A percentile compares a stretch with the other conserved stretches of the same genome.
These are phyloP conservation scores for Cebidichthys violaceus DNA, from an alignment of 2,113 vertebrate genomes.

Conservation along the genomic window DNA sequence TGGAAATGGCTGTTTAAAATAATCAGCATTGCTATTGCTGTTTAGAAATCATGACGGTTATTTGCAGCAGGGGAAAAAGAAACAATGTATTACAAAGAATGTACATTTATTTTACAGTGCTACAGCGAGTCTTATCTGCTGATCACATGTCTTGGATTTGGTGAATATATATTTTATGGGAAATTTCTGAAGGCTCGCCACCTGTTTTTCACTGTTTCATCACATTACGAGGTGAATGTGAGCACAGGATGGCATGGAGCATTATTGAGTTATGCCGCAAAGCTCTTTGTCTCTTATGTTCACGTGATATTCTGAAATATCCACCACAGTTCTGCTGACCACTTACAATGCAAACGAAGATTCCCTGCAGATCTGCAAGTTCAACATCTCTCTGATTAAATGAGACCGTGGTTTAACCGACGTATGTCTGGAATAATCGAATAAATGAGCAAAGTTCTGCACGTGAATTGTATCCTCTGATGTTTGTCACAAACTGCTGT, in stretches of 20 bases:
- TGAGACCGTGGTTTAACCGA: too few relatives aligned
- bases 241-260: neutral
- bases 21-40: slow-evolving; percentile 43
- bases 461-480: neutral
- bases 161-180: neutral
- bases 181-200: neutral
- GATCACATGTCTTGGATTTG: slow-evolving; percentile 16
- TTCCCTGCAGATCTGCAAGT: neutral
- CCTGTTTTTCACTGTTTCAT: neutral
- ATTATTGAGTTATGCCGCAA: neutral
- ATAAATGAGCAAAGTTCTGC: neutral
- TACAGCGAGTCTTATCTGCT: slow-evolving; percentile 4
- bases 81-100: slow-evolving; percentile 31
- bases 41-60: slow-evolving; percentile 35
- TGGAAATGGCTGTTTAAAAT: slow-evolving; percentile 60
- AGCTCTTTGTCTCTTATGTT: neutral
- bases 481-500: neutral
- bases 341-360: neutral
- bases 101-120: slow-evolving; percentile 24
- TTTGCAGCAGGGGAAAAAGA: slow-evolving; percentile 13
- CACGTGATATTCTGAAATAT: neutral
- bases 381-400: neutral
- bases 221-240: neutral
- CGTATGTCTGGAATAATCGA: neutral
- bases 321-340: neutral